Evolutionary conservation across 35 echinoderm and acorn worm species (phyloP).

Genomic region (Chiridota heheva): DNA sequence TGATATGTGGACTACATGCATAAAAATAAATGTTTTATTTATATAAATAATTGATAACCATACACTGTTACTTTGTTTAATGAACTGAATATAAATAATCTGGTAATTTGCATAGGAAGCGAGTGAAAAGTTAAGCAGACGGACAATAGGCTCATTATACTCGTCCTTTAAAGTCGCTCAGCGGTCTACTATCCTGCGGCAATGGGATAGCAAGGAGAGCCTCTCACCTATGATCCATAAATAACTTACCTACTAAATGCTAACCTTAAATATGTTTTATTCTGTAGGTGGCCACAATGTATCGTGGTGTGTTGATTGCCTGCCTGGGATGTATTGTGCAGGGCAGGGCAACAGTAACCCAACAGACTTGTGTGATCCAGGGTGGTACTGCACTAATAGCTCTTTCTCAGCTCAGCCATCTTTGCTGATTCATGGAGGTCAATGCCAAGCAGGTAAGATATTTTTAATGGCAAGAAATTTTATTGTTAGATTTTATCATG

Average conservation of each 20-base stretch:
- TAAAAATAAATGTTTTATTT: no score
- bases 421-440: conserved; percentile 56
- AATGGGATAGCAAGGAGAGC: no score
- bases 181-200: no score
- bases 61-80: no score
- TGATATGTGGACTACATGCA: no score
- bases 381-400: conserved; percentile 88
- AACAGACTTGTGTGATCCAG: conserved; percentile 73
- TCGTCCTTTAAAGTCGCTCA: no score
- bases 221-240: background rate
- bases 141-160: no score
- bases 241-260: background rate
- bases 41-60: no score
- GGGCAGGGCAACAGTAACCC: conserved; percentile 77
- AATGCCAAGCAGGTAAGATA: conserved; percentile 76
- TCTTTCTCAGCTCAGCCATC: conserved; percentile 72
- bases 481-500: background rate
- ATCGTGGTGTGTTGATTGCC: conserved; percentile 66
- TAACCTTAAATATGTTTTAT: background rate
- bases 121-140: no score
- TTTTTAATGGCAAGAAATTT: background rate
- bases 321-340: conserved; percentile 73
- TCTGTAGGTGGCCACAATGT: conserved; percentile 73
- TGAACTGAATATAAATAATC: no score
- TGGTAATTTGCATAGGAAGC: no score